phyloP scores from a whole-genome alignment of 2,113 vertebrate species.

The Corythornis vintsioides region DNA sequence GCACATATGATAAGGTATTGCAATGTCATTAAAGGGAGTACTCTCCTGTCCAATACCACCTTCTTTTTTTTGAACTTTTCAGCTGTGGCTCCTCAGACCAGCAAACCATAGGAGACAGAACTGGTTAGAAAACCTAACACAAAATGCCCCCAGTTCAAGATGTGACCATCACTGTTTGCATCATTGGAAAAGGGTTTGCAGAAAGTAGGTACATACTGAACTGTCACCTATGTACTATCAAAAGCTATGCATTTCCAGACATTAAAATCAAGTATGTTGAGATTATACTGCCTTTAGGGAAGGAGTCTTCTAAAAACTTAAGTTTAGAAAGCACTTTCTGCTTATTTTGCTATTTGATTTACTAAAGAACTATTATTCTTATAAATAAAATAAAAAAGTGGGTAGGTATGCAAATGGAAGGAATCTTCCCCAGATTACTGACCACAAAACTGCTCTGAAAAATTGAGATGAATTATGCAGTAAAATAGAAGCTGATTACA shows the following conservation, averaged over 20 bases:
- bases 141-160: not conserved
- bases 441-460: not conserved
- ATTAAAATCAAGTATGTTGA: not conserved
- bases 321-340: not conserved
- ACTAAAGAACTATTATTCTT: not conserved
- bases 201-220: not conserved
- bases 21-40: not conserved
- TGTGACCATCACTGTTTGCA: not conserved
- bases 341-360: not conserved
- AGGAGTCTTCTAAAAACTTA: not conserved
- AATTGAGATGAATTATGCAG: not conserved
- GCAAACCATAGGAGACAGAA: not conserved
- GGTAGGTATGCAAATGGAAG: not conserved
- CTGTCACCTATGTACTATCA: not conserved
- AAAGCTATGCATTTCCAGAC: not conserved
- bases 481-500: not conserved
- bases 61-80: not conserved
- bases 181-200: not conserved
- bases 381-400: not conserved
- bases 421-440: not conserved
- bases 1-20: not conserved
- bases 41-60: not conserved
- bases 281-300: not conserved
- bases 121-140: not conserved
- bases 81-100: not conserved